Conservation (phyloP, 2,113 vertebrate species). For the Acrocephalus kingi region DNA sequence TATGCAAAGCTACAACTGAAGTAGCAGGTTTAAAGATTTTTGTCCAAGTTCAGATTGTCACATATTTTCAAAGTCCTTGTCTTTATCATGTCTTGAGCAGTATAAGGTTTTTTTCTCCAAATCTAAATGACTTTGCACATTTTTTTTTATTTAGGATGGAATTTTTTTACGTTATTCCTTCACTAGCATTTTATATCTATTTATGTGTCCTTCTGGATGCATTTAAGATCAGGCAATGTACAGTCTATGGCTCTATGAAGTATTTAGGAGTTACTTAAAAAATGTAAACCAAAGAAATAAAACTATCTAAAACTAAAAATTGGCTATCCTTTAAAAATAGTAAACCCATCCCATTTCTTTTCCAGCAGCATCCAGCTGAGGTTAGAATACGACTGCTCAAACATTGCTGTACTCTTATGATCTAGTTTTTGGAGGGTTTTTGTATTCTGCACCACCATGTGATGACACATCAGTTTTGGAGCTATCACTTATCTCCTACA, state of each 20-base stretch:
- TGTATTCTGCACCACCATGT: not conserved
- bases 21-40: not conserved
- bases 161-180: not conserved
- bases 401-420: rapidly evolving
- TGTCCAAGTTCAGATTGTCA: not conserved
- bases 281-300: not conserved
- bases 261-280: not conserved
- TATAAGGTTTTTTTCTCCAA: not conserved
- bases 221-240: not conserved
- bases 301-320: not conserved
- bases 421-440: not conserved
- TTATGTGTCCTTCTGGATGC: not conserved
- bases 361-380: not conserved
- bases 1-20: not conserved
- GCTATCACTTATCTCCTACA: not conserved
- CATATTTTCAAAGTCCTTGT: not conserved
- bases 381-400: not conserved
- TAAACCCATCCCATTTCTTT: not conserved
- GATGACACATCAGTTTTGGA: not conserved
- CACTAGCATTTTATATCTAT: not conserved
- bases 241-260: not conserved
- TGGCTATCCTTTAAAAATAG: not conserved
- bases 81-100: not conserved
- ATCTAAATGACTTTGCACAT: not conserved
- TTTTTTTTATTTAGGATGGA: not conserved